Percentiles rank a stretch among this genome's conserved stretches.
Conservation (phyloP, 2,888 invertebrate species). For the Altica lythri region DNA sequence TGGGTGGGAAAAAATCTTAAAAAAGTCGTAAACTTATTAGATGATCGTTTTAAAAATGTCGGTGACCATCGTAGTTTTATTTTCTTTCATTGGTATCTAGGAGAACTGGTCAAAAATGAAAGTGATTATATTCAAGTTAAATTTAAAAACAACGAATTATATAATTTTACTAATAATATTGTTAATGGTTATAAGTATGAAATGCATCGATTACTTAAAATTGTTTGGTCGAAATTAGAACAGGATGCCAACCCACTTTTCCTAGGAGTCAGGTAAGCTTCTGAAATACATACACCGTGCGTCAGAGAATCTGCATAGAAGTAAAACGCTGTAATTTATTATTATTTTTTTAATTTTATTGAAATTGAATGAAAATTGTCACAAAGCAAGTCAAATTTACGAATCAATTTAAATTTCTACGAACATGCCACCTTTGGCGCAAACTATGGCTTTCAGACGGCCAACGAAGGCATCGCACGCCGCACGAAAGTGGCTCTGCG, state of each 20-base stretch:
- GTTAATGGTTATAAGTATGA: constrained; percentile 68
- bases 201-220: constrained; percentile 69
- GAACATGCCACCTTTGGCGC: no score
- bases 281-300: no score
- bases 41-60: constrained; percentile 22
- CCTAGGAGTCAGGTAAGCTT: constrained; percentile 60
- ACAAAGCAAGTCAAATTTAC: no score
- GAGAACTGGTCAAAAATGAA: constrained; percentile 62
- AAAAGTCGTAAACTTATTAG: constrained; percentile 44
- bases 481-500: no score
- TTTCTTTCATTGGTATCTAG: constrained; percentile 72
- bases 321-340: no score
- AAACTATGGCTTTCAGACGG: no score
- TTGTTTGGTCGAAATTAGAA: constrained; percentile 66
- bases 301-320: no score
- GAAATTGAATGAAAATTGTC: no score
- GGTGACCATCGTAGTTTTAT: constrained; percentile 53
- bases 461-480: no score
- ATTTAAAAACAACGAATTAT: constrained; percentile 67
- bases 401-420: no score
- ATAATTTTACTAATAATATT: constrained; percentile 43
- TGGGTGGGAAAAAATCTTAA: constrained; percentile 70
- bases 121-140: constrained; percentile 61
- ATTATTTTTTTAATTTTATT: no score
- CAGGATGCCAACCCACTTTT: constrained; percentile 60